These are phyloP conservation scores for Apistogramma diplotaenia DNA, from an alignment of 2,113 vertebrate species.

Conservation along the genomic window DNA sequence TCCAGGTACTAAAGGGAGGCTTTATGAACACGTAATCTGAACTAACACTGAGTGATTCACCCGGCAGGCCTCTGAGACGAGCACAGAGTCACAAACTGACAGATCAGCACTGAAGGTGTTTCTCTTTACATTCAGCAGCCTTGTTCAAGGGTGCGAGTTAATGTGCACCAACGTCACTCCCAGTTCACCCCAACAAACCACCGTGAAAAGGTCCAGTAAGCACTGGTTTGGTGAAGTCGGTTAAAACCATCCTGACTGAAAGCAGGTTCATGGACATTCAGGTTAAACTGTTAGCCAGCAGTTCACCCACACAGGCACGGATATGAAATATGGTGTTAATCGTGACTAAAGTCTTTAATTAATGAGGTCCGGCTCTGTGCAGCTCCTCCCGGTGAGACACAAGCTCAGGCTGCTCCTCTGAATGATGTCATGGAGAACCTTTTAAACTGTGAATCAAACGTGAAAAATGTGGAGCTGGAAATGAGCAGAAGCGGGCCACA, in stretches of 20 bases:
- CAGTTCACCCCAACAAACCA: neutral
- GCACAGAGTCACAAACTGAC: slow-evolving; percentile 14
- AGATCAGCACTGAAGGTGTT: neutral
- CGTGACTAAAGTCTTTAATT: too few relatives aligned
- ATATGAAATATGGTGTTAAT: neutral
- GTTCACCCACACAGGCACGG: neutral
- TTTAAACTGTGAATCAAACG: too few relatives aligned
- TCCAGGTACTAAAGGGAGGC: slow-evolving; percentile 64
- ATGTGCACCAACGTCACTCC: neutral
- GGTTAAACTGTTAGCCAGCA: neutral
- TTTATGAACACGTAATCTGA: neutral
- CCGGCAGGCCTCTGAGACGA: neutral
- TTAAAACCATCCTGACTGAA: too few relatives aligned
- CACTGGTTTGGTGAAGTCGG: neutral
- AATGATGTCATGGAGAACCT: neutral
- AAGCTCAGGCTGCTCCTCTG: too few relatives aligned
- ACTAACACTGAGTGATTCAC: slow-evolving; percentile 22
- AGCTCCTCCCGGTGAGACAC: neutral
- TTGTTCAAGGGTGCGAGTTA: neutral
- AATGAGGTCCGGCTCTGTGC: too few relatives aligned
- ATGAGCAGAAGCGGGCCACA: too few relatives aligned
- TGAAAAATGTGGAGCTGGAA: too few relatives aligned
- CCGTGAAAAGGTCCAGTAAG: neutral
- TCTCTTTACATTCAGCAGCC: too few relatives aligned
- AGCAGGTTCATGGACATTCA: neutral